Base-by-base conservation (phyloP, 2,888 invertebrate species). In the Heliconius ismenius region DNA sequence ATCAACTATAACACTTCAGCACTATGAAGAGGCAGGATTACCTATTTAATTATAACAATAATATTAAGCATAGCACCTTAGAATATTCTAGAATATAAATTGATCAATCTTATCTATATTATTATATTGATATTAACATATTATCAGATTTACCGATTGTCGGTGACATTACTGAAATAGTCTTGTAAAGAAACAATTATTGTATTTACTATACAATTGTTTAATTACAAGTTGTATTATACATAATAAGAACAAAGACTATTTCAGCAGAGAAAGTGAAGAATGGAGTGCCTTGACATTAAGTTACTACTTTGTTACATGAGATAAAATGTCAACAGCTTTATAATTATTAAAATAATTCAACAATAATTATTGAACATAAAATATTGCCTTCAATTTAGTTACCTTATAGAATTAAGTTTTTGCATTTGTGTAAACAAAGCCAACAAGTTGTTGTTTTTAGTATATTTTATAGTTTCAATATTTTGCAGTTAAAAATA, bases 31-130 rank as follows among this genome's bases (percentile, higher is more conserved):
- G 26, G 39, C 26, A 6, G 73, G 73, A 73, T 63, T 65, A 36
- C n/a, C 32, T 49, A 72, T 64, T 58, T 70, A 32, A 70, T 58
- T n/a, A 70, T 36, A 70, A 58, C 15, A 3, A 13, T 11, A 32
- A 15, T n/a, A 24, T 43, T n/a, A 58, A 18, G 10, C 54, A 26
- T 68, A 64, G 32, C 39, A 32, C 39, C 49, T 69, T 64, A 70
- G 79, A 80, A 79, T 60, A 39, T 81, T 82, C 82, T 79, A 79
- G 81, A 81, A 78, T 62, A 79, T 78, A 78, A 74, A 74, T 70
- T 73, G 69, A 68, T 49, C 77, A 78, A 80, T 80, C 79, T 81
- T 81, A 82, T 82, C 82, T 76, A n/a, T n/a, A n/a, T 13, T 73
- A 69, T 76, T 70, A 76, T 62, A 70, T 68, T 70, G 58, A 76